A percentile compares a stretch with the other conserved stretches of the same genome.
These are phyloP conservation scores for Noctua comes DNA, from an alignment of 2,888 invertebrate species.

Conservation along the genomic window DNA sequence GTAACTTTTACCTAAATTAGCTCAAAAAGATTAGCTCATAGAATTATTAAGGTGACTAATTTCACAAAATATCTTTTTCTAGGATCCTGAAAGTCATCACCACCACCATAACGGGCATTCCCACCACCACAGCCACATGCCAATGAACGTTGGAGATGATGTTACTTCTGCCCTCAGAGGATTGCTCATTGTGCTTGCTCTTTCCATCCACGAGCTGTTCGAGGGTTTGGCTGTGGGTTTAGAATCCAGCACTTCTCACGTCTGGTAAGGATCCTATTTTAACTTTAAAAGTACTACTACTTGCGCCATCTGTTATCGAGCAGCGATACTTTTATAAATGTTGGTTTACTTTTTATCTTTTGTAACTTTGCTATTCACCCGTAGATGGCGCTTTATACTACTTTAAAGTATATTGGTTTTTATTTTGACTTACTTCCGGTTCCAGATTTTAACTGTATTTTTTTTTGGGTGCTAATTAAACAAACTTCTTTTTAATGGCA, in stretches of 20 bases:
- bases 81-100: slow-evolving; percentile 78
- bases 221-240: slow-evolving; percentile 96
- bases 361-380: slow-evolving; percentile 39
- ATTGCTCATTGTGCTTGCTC: slow-evolving; percentile 94
- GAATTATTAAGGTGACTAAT: neutral
- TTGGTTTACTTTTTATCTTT: neutral
- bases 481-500: too few relatives aligned
- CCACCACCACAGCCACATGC: slow-evolving; percentile 87
- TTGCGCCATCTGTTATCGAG: slow-evolving; percentile 63
- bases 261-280: slow-evolving; percentile 77
- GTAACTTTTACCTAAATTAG: neutral
- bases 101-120: slow-evolving; percentile 67
- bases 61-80: slow-evolving; percentile 42
- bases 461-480: too few relatives aligned
- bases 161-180: slow-evolving; percentile 92
- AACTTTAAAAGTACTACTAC: neutral
- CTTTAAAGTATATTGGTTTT: neutral
- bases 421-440: slow-evolving; percentile 8
- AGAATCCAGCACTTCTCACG: slow-evolving; percentile 90
- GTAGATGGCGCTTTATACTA: slow-evolving; percentile 69
- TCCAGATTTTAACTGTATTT: neutral
- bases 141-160: slow-evolving; percentile 79
- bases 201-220: slow-evolving; percentile 96
- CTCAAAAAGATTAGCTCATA: neutral
- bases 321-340: slow-evolving; percentile 54